Conservation (phyloP, 2,797 vertebrate genomes). For the Parambassis ranga region DNA sequence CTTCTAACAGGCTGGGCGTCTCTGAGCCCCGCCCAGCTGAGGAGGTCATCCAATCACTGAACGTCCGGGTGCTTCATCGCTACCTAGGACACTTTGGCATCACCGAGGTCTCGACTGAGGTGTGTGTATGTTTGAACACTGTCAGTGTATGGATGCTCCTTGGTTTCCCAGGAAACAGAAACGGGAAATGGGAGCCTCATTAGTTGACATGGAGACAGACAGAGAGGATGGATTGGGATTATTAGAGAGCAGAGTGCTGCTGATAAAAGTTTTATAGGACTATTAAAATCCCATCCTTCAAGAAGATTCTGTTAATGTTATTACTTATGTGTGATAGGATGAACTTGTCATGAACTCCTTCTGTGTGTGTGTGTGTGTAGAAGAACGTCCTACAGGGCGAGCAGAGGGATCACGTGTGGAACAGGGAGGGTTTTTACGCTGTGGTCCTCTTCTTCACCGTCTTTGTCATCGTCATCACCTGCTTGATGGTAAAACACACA, state of each 20-base stretch:
- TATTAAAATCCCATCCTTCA: slow-evolving; percentile 45
- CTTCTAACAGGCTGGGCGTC: slow-evolving; percentile 82
- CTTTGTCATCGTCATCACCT: slow-evolving; percentile 88
- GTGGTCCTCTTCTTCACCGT: slow-evolving; percentile 90
- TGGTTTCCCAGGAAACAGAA: too few relatives aligned
- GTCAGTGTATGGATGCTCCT: slow-evolving; percentile 19
- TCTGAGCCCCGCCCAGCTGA: slow-evolving; percentile 85
- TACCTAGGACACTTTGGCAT: slow-evolving; percentile 90
- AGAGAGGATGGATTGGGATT: slow-evolving; percentile 23
- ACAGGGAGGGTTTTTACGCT: slow-evolving; percentile 86
- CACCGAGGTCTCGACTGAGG: slow-evolving; percentile 90
- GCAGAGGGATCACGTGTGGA: slow-evolving; percentile 87
- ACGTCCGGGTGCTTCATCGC: slow-evolving; percentile 86
- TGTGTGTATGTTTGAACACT: slow-evolving; percentile 54
- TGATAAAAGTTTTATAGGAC: slow-evolving; percentile 42
- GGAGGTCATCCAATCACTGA: slow-evolving; percentile 90
- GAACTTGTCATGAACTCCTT: too few relatives aligned
- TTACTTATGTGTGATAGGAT: too few relatives aligned
- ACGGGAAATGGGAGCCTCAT: too few relatives aligned
- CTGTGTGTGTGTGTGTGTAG: slow-evolving; percentile 56
- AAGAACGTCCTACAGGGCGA: slow-evolving; percentile 90
- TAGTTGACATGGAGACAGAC: slow-evolving; percentile 8
- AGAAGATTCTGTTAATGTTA: too few relatives aligned
- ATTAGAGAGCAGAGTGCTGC: slow-evolving; percentile 38
- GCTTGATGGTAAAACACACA: slow-evolving; percentile 84